phyloP scores from a whole-genome alignment of 1,140 invertebrate genomes.

The Scaptodrosophila lebanonensis region DNA sequence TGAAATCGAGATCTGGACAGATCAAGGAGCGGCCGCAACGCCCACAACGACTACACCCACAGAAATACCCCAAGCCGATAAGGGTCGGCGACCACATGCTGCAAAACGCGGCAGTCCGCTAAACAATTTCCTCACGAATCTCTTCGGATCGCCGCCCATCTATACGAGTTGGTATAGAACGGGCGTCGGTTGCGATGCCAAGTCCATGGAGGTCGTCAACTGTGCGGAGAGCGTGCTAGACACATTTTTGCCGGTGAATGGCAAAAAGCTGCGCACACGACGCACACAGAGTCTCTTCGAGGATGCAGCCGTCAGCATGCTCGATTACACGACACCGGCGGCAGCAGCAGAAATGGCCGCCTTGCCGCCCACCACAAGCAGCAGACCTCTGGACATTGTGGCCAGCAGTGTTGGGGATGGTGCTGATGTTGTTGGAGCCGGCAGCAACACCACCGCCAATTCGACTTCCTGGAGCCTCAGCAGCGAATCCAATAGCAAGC shows the following conservation, averaged over 20 bases:
- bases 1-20: conserved; percentile 73
- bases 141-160: conserved; percentile 53
- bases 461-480: conserved; percentile 42
- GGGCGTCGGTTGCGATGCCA: conserved; percentile 21
- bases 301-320: conserved; percentile 76
- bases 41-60: conserved; percentile 1
- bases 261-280: conserved; percentile 79
- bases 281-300: conserved; percentile 82
- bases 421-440: not conserved
- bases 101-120: conserved; percentile 41
- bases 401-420: not conserved
- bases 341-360: conserved; percentile 40
- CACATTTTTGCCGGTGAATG: conserved; percentile 73
- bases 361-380: conserved; percentile 78
- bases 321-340: conserved; percentile 43
- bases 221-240: conserved; percentile 53
- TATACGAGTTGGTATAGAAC: conserved; percentile 63
- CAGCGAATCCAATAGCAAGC: conserved; percentile 68
- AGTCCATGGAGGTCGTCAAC: not conserved
- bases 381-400: conserved; percentile 36
- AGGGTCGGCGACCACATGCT: not conserved
- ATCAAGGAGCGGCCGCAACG: conserved; percentile 28
- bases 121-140: conserved; percentile 47
- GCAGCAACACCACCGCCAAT: conserved; percentile 15
- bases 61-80: not conserved